Percentiles rank a stretch among this genome's conserved stretches.
Evolutionary conservation across 2,113 vertebrate genomes (phyloP).

Genomic region (Bettongia penicillata): DNA sequence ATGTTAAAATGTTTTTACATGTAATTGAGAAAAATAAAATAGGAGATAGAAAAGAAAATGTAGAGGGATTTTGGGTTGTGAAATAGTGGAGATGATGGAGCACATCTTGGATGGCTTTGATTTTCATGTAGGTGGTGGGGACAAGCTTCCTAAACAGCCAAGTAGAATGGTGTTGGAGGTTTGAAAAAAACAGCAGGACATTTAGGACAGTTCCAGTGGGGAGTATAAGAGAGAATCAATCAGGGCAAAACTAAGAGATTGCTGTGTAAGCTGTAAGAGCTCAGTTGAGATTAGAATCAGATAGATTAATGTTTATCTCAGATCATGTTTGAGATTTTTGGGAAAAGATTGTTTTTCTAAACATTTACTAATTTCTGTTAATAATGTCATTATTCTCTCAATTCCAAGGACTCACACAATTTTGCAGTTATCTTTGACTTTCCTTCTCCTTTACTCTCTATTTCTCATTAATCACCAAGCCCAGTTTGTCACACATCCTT

Average conservation of each 20-base stretch:
- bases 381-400: not conserved
- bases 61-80: not conserved
- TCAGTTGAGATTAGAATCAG: not conserved
- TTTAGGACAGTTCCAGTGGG: not conserved
- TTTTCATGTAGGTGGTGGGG: not conserved
- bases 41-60: not conserved
- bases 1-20: not conserved
- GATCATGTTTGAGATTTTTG: not conserved
- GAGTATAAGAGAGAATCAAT: not conserved
- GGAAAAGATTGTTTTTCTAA: not conserved
- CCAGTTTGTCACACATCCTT: not conserved
- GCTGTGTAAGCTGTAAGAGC: not conserved
- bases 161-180: not conserved
- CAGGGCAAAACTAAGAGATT: not conserved
- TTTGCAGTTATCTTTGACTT: not conserved
- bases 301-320: not conserved
- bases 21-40: not conserved
- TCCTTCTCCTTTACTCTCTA: not conserved
- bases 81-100: not conserved
- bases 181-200: not conserved
- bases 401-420: not conserved
- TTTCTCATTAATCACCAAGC: not conserved
- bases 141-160: not conserved
- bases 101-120: not conserved
- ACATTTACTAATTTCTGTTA: not conserved